A percentile compares a stretch with the other conserved stretches of the same genome.
phyloP scores from a whole-genome alignment of 2,888 invertebrate species.

The Alloscopus bannaensis region DNA sequence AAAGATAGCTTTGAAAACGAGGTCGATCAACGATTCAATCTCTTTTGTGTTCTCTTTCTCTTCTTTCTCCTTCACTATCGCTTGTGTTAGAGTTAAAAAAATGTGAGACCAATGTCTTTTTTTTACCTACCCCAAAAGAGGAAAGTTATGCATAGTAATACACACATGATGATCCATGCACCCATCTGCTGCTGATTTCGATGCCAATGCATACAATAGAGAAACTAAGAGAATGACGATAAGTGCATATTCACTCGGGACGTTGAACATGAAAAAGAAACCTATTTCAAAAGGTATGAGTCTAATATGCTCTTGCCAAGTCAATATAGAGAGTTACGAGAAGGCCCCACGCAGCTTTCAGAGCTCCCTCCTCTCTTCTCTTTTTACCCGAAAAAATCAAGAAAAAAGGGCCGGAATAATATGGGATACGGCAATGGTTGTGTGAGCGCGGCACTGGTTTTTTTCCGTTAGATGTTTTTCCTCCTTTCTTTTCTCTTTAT shows the following conservation, averaged over 20 bases:
- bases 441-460: conserved; percentile 45
- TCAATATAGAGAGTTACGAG: conserved; percentile 63
- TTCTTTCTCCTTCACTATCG: too few species aligned
- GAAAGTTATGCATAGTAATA: conserved; percentile 49
- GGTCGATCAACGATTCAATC: conserved; percentile 64
- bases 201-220: conserved; percentile 46
- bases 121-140: conserved; percentile 27
- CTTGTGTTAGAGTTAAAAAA: conserved; percentile 14
- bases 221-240: too few species aligned
- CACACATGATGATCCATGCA: conserved; percentile 58
- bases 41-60: conserved; percentile 35
- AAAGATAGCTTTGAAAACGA: conserved; percentile 60
- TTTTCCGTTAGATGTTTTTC: conserved; percentile 43
- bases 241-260: too few species aligned
- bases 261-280: too few species aligned
- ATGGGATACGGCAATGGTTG: conserved; percentile 38
- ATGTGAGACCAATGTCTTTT: too few species aligned
- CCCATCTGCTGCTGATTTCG: conserved; percentile 56
- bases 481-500: conserved; percentile 17
- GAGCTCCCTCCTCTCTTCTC: conserved; percentile 31
- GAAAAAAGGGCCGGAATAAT: conserved; percentile 33
- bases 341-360: conserved; percentile 61
- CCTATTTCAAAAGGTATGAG: too few species aligned
- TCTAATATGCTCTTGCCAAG: conserved; percentile 61
- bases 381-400: not conserved